Conservation (phyloP, 2,113 vertebrate species). For the Camelus bactrianus region DNA sequence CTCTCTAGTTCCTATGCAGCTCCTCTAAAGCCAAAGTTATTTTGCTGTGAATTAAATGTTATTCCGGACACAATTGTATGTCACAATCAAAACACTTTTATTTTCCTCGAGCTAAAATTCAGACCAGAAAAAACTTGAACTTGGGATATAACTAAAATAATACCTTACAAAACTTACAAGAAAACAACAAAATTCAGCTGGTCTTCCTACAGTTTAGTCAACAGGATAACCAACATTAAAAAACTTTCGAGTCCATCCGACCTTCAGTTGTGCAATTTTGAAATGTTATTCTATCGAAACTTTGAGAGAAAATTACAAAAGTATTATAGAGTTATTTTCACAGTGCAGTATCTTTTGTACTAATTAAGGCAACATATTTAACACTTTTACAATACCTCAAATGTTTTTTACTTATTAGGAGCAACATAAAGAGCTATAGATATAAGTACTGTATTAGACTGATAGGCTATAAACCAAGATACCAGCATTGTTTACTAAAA, state of each 20-base stretch:
- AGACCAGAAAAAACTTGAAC: constrained; percentile 27
- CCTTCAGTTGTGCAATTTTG: neutral
- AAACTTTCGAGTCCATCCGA: neutral
- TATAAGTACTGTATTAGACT: neutral
- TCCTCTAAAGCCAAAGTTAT: neutral
- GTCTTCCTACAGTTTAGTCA: constrained; percentile 7
- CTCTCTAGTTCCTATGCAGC: neutral
- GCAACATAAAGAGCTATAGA: neutral
- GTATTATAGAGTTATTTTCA: neutral
- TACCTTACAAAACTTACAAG: neutral
- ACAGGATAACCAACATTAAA: constrained; percentile 9
- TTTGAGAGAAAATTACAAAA: neutral
- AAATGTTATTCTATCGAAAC: neutral
- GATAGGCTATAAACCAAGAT: neutral
- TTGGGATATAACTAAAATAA: neutral
- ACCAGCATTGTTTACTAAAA: neutral
- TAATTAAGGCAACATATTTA: neutral
- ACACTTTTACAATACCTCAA: neutral
- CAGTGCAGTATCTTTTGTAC: neutral
- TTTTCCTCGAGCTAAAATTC: neutral
- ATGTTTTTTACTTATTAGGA: neutral
- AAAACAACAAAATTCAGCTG: constrained; percentile 32
- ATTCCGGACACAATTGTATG: neutral
- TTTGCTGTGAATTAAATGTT: neutral
- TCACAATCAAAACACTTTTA: neutral